phyloP scores from a whole-genome alignment of 1,140 invertebrate species.

The Andrena cerasifolii region DNA sequence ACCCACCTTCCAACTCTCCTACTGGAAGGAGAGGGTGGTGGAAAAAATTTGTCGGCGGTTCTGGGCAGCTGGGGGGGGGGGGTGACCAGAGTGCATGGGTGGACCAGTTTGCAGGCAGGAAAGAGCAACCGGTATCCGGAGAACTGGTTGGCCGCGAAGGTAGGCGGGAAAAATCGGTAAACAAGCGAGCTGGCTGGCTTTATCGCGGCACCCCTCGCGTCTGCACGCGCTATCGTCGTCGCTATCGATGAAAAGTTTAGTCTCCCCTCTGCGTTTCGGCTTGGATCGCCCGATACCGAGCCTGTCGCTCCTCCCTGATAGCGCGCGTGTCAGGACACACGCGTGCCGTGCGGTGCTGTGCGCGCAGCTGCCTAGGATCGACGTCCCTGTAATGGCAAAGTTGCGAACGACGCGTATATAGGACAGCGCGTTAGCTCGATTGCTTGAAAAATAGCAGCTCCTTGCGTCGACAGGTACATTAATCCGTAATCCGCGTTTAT shows the following conservation, averaged over 20 bases:
- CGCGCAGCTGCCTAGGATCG: too few species aligned
- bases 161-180: slow-evolving; percentile 65
- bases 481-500: not conserved
- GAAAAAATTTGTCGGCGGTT: not conserved
- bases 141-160: slow-evolving; percentile 61
- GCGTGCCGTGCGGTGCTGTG: too few species aligned
- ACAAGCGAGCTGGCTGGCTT: slow-evolving; percentile 57
- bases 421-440: not conserved
- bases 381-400: not conserved
- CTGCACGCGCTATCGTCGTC: slow-evolving; percentile 18
- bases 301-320: too few species aligned
- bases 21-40: too few species aligned
- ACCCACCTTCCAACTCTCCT: too few species aligned
- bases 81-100: slow-evolving; percentile 28
- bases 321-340: too few species aligned
- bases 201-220: slow-evolving; percentile 51
- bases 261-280: not conserved
- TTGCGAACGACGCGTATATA: not conserved
- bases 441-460: not conserved
- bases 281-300: too few species aligned
- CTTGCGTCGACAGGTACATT: slow-evolving; percentile 3
- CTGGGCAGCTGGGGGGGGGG: not conserved
- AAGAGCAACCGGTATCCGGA: slow-evolving; percentile 59
- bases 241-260: slow-evolving; percentile 44
- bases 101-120: slow-evolving; percentile 51